These are phyloP conservation scores for Nibea albiflora DNA, from an alignment of 2,113 vertebrate genomes.

Conservation along the genomic window DNA sequence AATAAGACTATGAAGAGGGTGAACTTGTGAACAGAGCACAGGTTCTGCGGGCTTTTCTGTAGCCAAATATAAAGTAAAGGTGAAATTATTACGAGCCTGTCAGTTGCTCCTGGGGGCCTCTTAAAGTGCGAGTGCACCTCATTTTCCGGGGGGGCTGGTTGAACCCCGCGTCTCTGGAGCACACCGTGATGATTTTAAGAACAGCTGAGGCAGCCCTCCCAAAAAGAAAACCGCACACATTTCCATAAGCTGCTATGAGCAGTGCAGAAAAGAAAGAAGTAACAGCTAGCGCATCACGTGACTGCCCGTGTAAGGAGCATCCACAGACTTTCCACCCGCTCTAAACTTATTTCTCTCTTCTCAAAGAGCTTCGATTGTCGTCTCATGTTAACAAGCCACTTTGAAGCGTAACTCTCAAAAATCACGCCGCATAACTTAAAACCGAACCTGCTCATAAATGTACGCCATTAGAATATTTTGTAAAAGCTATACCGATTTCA, in stretches of 20 bases:
- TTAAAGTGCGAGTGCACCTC: conserved; percentile 48
- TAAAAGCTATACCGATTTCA: not conserved
- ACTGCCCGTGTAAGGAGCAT: conserved; percentile 9
- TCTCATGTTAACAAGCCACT: conserved; percentile 5
- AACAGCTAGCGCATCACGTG: conserved; percentile 10
- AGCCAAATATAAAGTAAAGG: conserved; percentile 58
- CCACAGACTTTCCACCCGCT: conserved; percentile 11
- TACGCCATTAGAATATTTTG: not conserved
- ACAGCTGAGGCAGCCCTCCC: conserved; percentile 38
- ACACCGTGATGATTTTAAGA: conserved; percentile 27
- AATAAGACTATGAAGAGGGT: conserved; percentile 30
- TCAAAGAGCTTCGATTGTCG: not conserved
- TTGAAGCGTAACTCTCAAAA: not conserved
- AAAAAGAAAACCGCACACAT: conserved; percentile 29
- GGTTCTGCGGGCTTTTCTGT: conserved; percentile 27
- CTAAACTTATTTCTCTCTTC: conserved; percentile 35
- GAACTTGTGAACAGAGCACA: conserved; percentile 15
- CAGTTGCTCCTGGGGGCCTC: conserved; percentile 52
- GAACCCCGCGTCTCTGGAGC: conserved; percentile 49
- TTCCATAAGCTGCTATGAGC: conserved; percentile 36
- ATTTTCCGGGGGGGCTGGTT: conserved; percentile 52
- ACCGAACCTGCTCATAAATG: not conserved
- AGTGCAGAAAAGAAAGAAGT: not conserved
- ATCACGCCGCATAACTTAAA: not conserved
- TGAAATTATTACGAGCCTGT: conserved; percentile 50